Conservation (phyloP, 1,140 invertebrate genomes). For the Apis cerana region DNA sequence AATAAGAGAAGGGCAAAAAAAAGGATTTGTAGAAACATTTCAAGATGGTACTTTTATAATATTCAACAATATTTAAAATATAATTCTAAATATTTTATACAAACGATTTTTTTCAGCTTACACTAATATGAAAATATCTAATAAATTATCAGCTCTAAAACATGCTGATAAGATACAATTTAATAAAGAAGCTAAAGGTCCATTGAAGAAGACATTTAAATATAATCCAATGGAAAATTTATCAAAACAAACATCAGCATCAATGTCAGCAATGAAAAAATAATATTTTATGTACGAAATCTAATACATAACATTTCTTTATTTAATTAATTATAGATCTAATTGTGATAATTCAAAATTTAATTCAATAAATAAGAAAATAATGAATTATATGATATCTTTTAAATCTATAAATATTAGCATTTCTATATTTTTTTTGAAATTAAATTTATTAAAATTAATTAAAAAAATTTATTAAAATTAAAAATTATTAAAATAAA, state of each 20-base stretch:
- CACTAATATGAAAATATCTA: slow-evolving; percentile 91
- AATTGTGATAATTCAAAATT: background rate
- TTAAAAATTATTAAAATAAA: too few species aligned
- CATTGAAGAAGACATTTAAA: slow-evolving; percentile 92
- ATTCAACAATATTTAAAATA: background rate
- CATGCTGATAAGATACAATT: slow-evolving; percentile 90
- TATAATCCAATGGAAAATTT: slow-evolving; percentile 84
- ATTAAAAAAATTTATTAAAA: background rate
- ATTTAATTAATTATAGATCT: background rate
- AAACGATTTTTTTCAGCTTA: slow-evolving; percentile 83
- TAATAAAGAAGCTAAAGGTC: slow-evolving; percentile 90
- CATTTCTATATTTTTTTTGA: background rate
- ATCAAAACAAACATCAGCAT: slow-evolving; percentile 79
- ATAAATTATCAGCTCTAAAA: slow-evolving; percentile 88
- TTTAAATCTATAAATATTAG: background rate
- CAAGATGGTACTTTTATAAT: slow-evolving; percentile 1
- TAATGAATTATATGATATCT: background rate
- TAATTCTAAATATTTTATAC: slow-evolving; percentile 14
- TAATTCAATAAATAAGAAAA: slow-evolving; percentile 21
- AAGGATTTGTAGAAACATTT: background rate
- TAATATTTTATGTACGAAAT: background rate
- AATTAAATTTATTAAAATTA: too few species aligned
- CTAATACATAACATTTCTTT: background rate
- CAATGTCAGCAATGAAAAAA: slow-evolving; percentile 6
- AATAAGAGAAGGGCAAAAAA: background rate